Percentiles rank a stretch among this genome's conserved stretches.
phyloP scores from a whole-genome alignment of 2,797 vertebrate genomes.

The Acanthiza pusilla region DNA sequence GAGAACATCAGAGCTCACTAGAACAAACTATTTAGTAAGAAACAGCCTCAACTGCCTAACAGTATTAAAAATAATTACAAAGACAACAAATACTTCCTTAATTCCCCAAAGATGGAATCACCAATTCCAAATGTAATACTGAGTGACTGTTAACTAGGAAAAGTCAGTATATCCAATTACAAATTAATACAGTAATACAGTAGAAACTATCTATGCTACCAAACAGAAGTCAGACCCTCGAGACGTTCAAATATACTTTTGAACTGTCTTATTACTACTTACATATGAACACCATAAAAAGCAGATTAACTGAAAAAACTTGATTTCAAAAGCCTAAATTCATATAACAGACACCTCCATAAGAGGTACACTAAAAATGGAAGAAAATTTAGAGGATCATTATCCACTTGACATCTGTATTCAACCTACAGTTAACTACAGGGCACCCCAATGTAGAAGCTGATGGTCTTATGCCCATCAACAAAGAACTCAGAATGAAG shows the following conservation, averaged over 20 bases:
- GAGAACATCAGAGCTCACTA: background rate
- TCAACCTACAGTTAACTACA: background rate
- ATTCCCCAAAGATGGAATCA: background rate
- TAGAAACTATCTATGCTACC: background rate
- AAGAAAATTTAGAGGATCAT: background rate
- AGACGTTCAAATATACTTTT: background rate
- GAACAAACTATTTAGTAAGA: background rate
- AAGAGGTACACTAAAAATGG: background rate
- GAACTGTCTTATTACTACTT: background rate
- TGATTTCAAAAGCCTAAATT: background rate
- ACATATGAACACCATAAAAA: background rate
- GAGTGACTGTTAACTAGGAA: background rate
- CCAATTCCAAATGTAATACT: background rate
- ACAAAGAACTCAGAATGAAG: background rate
- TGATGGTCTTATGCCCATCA: background rate
- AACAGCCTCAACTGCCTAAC: background rate
- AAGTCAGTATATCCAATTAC: background rate
- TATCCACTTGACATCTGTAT: background rate
- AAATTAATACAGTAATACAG: background rate
- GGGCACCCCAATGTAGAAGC: background rate
- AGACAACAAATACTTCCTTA: background rate
- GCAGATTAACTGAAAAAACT: background rate
- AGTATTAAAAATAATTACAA: background rate
- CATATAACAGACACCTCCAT: background rate
- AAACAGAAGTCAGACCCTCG: rapidly evolving